A percentile compares a stretch with the other conserved stretches of the same genome.
Evolutionary conservation across 2,888 invertebrate genomes (phyloP).

Genomic region (Hesperia comma): DNA sequence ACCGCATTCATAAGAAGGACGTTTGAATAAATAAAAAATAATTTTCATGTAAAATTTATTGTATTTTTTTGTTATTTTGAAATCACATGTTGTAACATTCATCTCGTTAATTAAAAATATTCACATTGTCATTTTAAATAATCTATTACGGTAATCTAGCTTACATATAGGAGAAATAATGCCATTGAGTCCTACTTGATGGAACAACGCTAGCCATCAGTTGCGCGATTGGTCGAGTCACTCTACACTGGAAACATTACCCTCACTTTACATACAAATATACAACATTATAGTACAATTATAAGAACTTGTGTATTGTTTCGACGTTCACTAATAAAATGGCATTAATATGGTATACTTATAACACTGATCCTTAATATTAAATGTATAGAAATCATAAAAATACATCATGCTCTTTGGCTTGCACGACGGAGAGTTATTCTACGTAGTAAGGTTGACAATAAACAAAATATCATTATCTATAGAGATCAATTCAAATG

Average conservation of each 20-base stretch:
- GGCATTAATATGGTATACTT: conserved; percentile 80
- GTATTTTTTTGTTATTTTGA: conserved; percentile 85
- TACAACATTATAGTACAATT: conserved; percentile 81
- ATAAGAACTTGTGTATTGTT: conserved; percentile 74
- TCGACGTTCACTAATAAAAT: conserved; percentile 79
- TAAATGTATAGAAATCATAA: conserved; percentile 79
- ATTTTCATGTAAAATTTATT: conserved; percentile 84
- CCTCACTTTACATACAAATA: conserved; percentile 80
- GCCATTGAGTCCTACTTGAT: conserved; percentile 78
- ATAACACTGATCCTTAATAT: conserved; percentile 73
- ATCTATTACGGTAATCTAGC: conserved; percentile 85
- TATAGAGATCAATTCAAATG: conserved; percentile 78
- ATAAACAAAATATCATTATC: conserved; percentile 65
- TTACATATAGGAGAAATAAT: conserved; percentile 82
- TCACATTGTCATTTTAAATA: conserved; percentile 87
- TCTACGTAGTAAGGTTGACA: conserved; percentile 64
- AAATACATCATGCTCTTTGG: conserved; percentile 84
- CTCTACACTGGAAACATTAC: conserved; percentile 73
- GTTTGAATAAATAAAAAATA: conserved; percentile 40
- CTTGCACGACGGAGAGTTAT: conserved; percentile 80
- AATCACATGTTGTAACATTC: conserved; percentile 86
- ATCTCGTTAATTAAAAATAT: conserved; percentile 87
- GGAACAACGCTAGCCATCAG: conserved; percentile 61
- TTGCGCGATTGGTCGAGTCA: conserved; percentile 81
- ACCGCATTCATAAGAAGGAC: neutral